Evolutionary conservation across 2,113 vertebrate species (phyloP).

Genomic region (Oreochromis aureus): DNA sequence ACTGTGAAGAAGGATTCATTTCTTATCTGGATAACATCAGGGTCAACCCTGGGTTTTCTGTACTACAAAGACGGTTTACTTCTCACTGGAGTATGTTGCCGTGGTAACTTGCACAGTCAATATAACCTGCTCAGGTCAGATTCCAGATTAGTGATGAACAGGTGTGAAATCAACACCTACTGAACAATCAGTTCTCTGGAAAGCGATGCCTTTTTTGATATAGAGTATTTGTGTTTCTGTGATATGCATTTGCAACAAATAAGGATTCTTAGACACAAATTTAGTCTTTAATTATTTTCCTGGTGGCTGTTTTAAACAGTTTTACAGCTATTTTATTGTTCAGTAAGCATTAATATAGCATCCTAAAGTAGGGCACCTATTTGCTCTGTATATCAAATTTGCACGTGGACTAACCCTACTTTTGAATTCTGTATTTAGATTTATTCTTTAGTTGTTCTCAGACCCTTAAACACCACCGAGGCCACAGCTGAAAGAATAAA

Average conservation of each 20-base stretch:
- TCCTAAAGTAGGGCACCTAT: neutral
- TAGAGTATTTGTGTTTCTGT: neutral
- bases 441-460: neutral
- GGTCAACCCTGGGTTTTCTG: neutral
- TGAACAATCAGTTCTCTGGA: neutral
- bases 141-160: neutral
- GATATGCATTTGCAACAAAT: neutral
- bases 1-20: neutral
- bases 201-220: neutral
- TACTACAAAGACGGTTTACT: neutral
- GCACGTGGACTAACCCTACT: neutral
- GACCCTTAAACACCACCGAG: neutral
- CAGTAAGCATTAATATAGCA: neutral
- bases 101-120: neutral
- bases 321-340: neutral
- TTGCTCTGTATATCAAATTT: neutral
- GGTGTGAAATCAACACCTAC: neutral
- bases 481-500: neutral
- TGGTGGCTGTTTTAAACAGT: neutral
- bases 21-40: neutral
- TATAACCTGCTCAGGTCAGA: neutral
- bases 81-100: neutral
- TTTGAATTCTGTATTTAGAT: neutral
- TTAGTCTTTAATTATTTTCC: neutral
- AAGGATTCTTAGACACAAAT: neutral